Conservation (phyloP, 64 coral and sea anemone genomes). For the Montipora foliosa region DNA sequence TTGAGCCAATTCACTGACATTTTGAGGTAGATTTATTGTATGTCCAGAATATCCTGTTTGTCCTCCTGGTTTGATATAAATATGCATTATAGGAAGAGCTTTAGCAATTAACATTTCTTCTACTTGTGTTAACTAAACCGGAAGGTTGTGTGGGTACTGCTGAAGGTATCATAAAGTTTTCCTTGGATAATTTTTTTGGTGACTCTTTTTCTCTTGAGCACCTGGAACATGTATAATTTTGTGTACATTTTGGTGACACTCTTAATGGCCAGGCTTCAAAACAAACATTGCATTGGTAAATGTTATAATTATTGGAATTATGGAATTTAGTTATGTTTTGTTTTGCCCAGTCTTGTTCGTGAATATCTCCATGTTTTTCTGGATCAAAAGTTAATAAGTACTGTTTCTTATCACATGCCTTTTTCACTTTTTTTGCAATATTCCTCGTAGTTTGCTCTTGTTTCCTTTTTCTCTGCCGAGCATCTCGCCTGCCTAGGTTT, state of each 20-base stretch:
- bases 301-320: constrained; percentile 36
- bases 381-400: constrained; percentile 51
- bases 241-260: not conserved
- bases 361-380: constrained; percentile 34
- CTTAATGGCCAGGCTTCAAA: constrained; percentile 45
- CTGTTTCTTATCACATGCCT: not conserved
- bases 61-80: constrained; percentile 38
- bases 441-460: not conserved
- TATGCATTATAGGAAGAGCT: constrained; percentile 67
- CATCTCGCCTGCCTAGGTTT: not conserved
- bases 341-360: not conserved
- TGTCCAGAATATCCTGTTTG: constrained; percentile 64
- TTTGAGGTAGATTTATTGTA: constrained; percentile 66
- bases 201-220: constrained; percentile 58
- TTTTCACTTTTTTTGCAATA: not conserved
- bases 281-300: constrained; percentile 56
- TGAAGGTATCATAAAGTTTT: constrained; percentile 71
- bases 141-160: constrained; percentile 25
- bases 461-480: not conserved
- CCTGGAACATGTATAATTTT: constrained; percentile 36
- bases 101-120: constrained; percentile 66
- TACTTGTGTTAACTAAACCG: constrained; percentile 27
- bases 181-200: constrained; percentile 64
- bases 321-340: constrained; percentile 69
- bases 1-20: constrained; percentile 40